Evolutionary conservation across 2,888 invertebrate species (phyloP), one percentile per base, ranked within the genome.

Genomic region (Pheosia tremula): DNA sequence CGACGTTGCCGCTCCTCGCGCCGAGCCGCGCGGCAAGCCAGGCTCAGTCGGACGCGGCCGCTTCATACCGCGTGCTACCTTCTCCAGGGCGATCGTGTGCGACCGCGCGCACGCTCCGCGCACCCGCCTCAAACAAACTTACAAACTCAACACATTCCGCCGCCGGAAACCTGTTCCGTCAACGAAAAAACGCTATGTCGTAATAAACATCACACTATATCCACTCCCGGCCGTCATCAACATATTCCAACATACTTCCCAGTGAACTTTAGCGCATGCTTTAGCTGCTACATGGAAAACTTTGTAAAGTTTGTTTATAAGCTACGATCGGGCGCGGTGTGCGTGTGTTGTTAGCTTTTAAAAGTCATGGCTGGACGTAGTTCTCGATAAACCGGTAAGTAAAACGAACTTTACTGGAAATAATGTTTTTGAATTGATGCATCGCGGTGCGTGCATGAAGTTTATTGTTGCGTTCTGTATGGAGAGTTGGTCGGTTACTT

Each of bases 351-450:
- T 83, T 55, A 83, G 81, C 83, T 86, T 78, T 72, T 77, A 81
- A 24, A 80, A 84, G 84, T 85, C 80, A 91, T 89, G 88, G 84
- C 87, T 85, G 87, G 83, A 82, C 86, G 81, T 85, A 86, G 85
- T 86, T 83, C 86, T 84, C 83, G 79, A 79, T 90, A 89, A 92
- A 92, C 91, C 89, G 91, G 91, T 91, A 91, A 90, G 92, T 91
- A 80, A 87, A 88, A 89, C 84, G 82, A 79, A 86, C 81, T 81
- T 84, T 87, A 86, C 85, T 86, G 86, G 84, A 83, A 81, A 83
- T 60, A 59, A 74, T 55, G 78, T 83, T 73, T 81, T 82, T 78
- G 74, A 83, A 83, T 74, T 68, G 56, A 55, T 39, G 55, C 39
- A 55, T 39, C 55, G 39, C 38, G 38, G 55, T 55, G 55, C 55